Evolutionary conservation across 2,888 invertebrate genomes (phyloP), one percentile per base, ranked within the genome.

Genomic region (Stenotaenia linearis): DNA sequence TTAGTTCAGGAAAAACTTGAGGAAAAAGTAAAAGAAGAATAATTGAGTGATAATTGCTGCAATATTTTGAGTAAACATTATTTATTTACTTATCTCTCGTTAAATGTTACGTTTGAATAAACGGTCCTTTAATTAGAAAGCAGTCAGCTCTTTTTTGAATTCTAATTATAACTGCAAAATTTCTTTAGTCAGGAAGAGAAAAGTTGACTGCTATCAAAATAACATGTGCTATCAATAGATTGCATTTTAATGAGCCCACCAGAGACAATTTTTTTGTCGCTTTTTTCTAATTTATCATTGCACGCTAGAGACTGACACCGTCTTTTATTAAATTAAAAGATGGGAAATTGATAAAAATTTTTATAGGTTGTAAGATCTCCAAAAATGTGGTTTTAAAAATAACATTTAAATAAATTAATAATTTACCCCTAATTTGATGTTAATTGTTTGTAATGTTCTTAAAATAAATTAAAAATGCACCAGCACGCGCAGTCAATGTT

Each of bases 91-190:
- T 5, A 3, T 69, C 69, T 12, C 28, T 4, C 69, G 23, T 28
- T 50, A 50, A 50, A 69, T 15, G 45, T 45, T 45, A 45, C 69
- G 25, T 69, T 69, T 28, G 25, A 25, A 69, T 69, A 28, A 69
- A 69, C 28, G 12, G 25, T n/a, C 12, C 69, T 69, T 45, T 45
- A 45, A 45, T 45, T 45, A 45, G 45, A 5, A 45, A 45, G 18
- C 25, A 69, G 69, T 28, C 69, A n/a, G 69, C 25, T 28, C 2
- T 5, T 69, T 69, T 69, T 69, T 69, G 25, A 69, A 69, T 15
- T 69, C 69, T 69, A 69, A 69, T 69, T 69, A 28, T 69, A 69
- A 69, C 69, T 69, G 69, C 23, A 28, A 69, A 69, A 69, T 69
- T 69, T 28, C 69, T 28, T 4, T 28, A 69, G 15, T 69, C 28